Percentiles rank a stretch among this genome's conserved stretches.
phyloP scores from a whole-genome alignment of 1,140 invertebrate species.

The Mesaphorura yosii region DNA sequence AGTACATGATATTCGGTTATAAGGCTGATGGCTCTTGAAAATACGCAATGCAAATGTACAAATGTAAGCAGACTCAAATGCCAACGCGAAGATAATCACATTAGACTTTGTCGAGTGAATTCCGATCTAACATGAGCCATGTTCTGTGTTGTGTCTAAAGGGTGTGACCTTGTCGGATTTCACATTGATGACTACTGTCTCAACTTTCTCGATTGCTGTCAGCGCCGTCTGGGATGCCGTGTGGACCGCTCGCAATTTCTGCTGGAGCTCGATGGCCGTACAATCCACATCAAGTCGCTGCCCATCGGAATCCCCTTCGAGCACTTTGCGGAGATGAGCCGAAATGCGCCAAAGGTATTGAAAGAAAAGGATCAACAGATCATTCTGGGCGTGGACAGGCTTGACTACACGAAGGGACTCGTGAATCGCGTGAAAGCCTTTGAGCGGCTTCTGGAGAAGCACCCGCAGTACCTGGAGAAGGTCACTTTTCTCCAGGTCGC shows the following conservation, averaged over 20 bases:
- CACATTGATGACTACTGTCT: slow-evolving; percentile 40
- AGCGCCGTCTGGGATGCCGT: slow-evolving; percentile 37
- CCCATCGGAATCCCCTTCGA: slow-evolving; percentile 39
- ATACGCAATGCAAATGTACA: no score
- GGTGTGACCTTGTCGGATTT: slow-evolving; percentile 40
- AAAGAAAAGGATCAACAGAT: slow-evolving; percentile 35
- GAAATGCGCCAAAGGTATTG: slow-evolving; percentile 34
- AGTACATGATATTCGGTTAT: no score
- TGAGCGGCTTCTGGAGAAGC: slow-evolving; percentile 37
- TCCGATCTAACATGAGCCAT: no score
- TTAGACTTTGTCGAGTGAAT: no score
- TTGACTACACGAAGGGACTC: slow-evolving; percentile 42
- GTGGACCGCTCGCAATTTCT: slow-evolving; percentile 36
- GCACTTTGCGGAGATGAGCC: slow-evolving; percentile 35
- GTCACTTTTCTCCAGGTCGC: slow-evolving; percentile 36
- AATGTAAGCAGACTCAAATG: no score
- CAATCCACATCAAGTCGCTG: slow-evolving; percentile 35
- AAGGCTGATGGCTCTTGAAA: no score
- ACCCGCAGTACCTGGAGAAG: slow-evolving; percentile 38
- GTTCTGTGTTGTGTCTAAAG: slow-evolving; percentile 27
- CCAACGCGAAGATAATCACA: no score
- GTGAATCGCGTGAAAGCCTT: slow-evolving; percentile 38
- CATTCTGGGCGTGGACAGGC: slow-evolving; percentile 39
- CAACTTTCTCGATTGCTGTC: slow-evolving; percentile 40
- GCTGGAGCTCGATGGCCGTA: slow-evolving; percentile 36